These are phyloP conservation scores for Ditylenchus dipsaci DNA, from an alignment of 1,140 invertebrate genomes.

Conservation along the genomic window DNA sequence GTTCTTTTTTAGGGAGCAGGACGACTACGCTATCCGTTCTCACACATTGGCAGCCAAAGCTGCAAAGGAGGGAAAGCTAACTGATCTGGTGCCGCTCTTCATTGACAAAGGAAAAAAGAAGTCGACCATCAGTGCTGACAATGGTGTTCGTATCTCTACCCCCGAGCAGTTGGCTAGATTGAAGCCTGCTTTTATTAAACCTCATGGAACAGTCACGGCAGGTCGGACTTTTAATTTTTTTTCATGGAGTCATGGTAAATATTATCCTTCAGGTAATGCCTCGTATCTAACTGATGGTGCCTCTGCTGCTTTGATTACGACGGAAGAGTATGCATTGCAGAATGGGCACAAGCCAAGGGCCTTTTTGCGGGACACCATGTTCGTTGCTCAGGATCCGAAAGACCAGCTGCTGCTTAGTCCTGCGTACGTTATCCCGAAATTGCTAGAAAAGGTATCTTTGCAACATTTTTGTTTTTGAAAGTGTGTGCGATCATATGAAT, in stretches of 20 bases:
- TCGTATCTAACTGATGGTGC: constrained; percentile 83
- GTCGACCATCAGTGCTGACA: constrained; percentile 77
- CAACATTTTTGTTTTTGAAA: neutral
- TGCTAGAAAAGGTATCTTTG: constrained; percentile 48
- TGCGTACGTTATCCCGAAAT: constrained; percentile 55
- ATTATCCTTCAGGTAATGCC: constrained; percentile 36
- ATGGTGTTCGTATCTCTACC: constrained; percentile 87
- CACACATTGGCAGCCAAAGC: constrained; percentile 84
- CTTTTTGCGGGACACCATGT: constrained; percentile 76
- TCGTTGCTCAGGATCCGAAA: constrained; percentile 93
- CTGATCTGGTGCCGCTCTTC: constrained; percentile 81
- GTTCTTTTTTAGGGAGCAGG: constrained; percentile 60
- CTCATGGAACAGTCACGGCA: constrained; percentile 93
- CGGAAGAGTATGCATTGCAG: constrained; percentile 66
- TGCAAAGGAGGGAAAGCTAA: constrained; percentile 77
- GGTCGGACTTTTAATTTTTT: constrained; percentile 65
- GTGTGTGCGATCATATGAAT: no score
- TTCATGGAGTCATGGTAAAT: constrained; percentile 18
- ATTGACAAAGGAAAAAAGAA: constrained; percentile 63
- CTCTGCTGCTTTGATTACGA: constrained; percentile 90
- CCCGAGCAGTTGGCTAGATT: constrained; percentile 82
- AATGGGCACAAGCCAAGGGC: constrained; percentile 66
- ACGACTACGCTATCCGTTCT: constrained; percentile 86
- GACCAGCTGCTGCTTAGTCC: constrained; percentile 82
- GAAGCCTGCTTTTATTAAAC: constrained; percentile 94